Conservation (phyloP, 2,888 invertebrate genomes). For the Camponotus fellah region DNA sequence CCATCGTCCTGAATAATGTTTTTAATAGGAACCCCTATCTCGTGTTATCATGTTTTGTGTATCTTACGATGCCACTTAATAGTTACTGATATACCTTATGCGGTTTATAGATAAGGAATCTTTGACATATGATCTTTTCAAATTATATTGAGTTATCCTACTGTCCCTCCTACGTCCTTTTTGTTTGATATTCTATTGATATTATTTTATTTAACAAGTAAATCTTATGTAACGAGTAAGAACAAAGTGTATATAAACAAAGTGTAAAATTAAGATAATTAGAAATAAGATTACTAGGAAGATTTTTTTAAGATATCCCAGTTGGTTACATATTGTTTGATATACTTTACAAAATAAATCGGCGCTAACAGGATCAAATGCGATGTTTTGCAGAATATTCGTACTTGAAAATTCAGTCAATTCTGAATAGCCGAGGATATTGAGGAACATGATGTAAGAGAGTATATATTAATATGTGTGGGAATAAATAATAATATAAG, state of each 20-base stretch:
- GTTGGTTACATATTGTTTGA: conserved; percentile 14
- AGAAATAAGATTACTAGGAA: conserved; percentile 14
- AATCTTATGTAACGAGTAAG: neutral
- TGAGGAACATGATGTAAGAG: neutral
- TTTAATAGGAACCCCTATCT: conserved; percentile 10
- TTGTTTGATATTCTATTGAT: neutral
- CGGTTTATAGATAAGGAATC: neutral
- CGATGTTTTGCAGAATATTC: neutral
- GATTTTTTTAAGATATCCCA: conserved; percentile 29
- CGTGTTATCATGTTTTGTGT: neutral
- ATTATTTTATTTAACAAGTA: neutral
- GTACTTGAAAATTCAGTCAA: neutral
- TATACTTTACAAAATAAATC: neutral
- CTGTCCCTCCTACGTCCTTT: neutral
- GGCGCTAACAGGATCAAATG: neutral
- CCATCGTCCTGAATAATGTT: neutral
- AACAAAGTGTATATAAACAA: conserved; percentile 12
- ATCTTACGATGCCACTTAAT: neutral
- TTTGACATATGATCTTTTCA: conserved; percentile 3
- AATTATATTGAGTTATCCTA: neutral
- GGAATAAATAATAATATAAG: neutral
- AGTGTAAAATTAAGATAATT: conserved; percentile 11
- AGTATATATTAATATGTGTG: neutral
- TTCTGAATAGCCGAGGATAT: neutral
- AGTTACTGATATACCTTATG: neutral